Evolutionary conservation across 2,888 invertebrate species (phyloP), one percentile per base, ranked within the genome.

Genomic region (Blastobasis lacticolella): DNA sequence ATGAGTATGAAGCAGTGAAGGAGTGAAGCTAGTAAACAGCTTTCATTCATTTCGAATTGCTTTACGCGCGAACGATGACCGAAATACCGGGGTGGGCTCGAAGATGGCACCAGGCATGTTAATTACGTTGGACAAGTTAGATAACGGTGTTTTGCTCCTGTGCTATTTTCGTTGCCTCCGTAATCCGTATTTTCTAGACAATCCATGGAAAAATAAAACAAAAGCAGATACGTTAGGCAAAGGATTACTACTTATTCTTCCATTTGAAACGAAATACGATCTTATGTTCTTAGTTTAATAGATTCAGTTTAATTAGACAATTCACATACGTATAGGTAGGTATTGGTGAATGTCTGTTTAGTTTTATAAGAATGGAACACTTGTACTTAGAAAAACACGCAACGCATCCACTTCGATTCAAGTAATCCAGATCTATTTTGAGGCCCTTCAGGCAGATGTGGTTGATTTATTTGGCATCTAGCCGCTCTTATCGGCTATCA

Each of bases 11-110:
- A 23, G 23, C 23, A 23, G 23, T 23, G 23, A 23, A 23, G 23
- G 23, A 23, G 23, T 72, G 69, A 72, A 72, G 68, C 61, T 62
- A 69, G 69, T 68, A 72, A 73, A 68, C 64, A 67, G 69, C 67
- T 75, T 77, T 74, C 71, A 74, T 75, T 75, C 69, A 69, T 63
- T 71, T 61, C 59, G 57, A 57, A 64, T 64, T 61, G 58, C 57
- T 49, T 56, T 54, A 51, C 52, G 47, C 56, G 49, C 49, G 36
- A 43, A 36, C 40, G 48, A 49, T 53, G 55, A 50, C 53, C 54
- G 54, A 45, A 52, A 54, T 54, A 48, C 54, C 54, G 49, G 49
- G 51, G 49, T 45, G 49, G 49, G 9, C 45, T 46, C 47, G 50
- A 53, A 50, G 53, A 54, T 50, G 48, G 49, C 45, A 46, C 42